Evolutionary conservation across 2,888 invertebrate genomes (phyloP).

Genomic region (Tipula vernalis): DNA sequence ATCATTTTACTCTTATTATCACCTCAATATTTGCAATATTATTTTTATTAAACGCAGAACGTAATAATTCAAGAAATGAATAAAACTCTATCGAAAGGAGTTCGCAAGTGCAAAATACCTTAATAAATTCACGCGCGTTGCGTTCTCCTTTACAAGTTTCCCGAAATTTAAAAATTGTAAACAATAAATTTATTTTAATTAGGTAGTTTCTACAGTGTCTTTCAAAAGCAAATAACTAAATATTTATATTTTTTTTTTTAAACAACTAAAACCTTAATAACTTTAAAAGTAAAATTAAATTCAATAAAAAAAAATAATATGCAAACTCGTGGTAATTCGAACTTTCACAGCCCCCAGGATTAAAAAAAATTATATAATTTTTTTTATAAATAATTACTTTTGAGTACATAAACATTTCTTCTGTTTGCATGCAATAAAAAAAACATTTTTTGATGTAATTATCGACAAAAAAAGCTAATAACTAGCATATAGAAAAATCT

Average conservation of each 20-base stretch:
- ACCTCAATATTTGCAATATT: no score
- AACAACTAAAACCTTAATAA: neutral
- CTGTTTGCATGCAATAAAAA: neutral
- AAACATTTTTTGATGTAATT: neutral
- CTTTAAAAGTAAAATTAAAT: neutral
- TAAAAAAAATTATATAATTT: neutral
- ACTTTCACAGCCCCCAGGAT: neutral
- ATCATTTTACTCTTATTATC: no score
- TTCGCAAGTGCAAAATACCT: no score
- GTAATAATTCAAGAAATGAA: no score
- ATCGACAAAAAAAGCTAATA: neutral
- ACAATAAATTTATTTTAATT: no score
- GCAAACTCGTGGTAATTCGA: neutral
- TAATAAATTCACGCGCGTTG: no score
- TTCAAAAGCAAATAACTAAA: no score
- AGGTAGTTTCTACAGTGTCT: no score
- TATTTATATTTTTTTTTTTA: neutral
- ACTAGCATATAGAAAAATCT: neutral
- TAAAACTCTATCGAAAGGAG: no score
- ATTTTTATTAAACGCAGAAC: no score
- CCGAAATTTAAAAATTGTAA: no score
- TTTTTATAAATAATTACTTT: neutral
- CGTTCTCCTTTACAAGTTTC: no score
- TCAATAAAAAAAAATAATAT: neutral
- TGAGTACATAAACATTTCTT: neutral